A percentile compares a stretch with the other conserved stretches of the same genome.
phyloP scores from a whole-genome alignment of 2,888 invertebrate genomes.

The Incurvaria masculella region DNA sequence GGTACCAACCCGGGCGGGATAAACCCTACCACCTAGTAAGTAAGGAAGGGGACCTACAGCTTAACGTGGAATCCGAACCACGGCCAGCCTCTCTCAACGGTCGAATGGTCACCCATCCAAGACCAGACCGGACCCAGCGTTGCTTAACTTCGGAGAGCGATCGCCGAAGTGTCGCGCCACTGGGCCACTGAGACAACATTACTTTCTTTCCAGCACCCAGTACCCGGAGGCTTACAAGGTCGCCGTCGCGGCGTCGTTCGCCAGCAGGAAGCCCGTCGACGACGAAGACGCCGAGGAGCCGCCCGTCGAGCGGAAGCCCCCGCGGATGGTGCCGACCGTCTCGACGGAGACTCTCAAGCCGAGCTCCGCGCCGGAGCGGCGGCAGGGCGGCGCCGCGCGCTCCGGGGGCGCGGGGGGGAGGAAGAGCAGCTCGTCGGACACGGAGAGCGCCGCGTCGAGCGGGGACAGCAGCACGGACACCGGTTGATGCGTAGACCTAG shows the following conservation, averaged over 20 bases:
- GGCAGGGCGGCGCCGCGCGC: no score
- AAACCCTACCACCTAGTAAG: no score
- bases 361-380: slow-evolving; percentile 26
- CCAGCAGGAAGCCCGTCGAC: slow-evolving; percentile 36
- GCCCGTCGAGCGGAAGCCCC: slow-evolving; percentile 26
- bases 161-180: not conserved
- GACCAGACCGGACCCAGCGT: no score
- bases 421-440: slow-evolving; percentile 58
- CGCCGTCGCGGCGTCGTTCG: slow-evolving; percentile 52
- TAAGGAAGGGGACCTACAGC: no score
- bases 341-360: slow-evolving; percentile 49
- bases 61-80: no score
- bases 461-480: slow-evolving; percentile 64
- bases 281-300: slow-evolving; percentile 40
- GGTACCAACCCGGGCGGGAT: no score
- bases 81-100: no score
- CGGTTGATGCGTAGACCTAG: slow-evolving; percentile 30
- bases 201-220: slow-evolving; percentile 44
- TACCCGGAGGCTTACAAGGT: slow-evolving; percentile 66
- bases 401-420: no score
- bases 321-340: slow-evolving; percentile 47
- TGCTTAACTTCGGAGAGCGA: no score
- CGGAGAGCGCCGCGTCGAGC: slow-evolving; percentile 61
- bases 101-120: no score
- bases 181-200: not conserved